Evolutionary conservation across 2,888 invertebrate species (phyloP), one percentile per base, ranked within the genome.

Genomic region (Hypena proboscidalis): DNA sequence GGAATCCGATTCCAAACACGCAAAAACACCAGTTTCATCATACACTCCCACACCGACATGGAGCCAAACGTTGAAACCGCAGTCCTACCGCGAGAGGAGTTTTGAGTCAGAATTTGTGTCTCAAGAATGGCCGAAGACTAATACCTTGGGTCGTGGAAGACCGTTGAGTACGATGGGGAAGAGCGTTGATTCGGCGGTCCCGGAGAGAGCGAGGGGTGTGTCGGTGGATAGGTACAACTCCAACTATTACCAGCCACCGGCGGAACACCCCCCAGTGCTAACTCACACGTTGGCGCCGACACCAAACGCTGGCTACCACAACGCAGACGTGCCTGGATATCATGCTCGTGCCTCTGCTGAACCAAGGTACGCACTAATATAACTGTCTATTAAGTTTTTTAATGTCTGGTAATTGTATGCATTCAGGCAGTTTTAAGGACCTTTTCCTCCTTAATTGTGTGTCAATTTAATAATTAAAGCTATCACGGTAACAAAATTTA

Each of bases 161-260:
- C 90, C 91, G n/a, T 58, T 88, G 41, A 89, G 89, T 52, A 77
- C 83, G 13, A 82, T 84, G 27, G 79, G 74, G 23, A 81, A 67
- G 43, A 74, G 30, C 40, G 23, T 46, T 11, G 68, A 74, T 7
- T 77, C 84, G 7, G 44, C 70, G 11, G 69, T 81, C n/a, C 76
- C 80, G 4, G 85, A 87, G 45, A 80, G 85, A 53, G 63, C 80
- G 21, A 75, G 90, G 43, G 89, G 90, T 5, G 90, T 90, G 3
- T 90, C 90, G 0, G 89, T 90, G 22, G 90, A 90, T 52, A 77
- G 90, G 51, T 90, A 90, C 66, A 90, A 90, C 54, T 88, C 90
- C 1, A 85, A 74, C 48, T 85, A 63, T 58, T 91, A 91, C 60
- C 83, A 86, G 42, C 70, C 88, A 5, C 89, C 89, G 9, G 73